Evolutionary conservation across 2,797 vertebrate species (phyloP).

Genomic region (Mus minutoides): DNA sequence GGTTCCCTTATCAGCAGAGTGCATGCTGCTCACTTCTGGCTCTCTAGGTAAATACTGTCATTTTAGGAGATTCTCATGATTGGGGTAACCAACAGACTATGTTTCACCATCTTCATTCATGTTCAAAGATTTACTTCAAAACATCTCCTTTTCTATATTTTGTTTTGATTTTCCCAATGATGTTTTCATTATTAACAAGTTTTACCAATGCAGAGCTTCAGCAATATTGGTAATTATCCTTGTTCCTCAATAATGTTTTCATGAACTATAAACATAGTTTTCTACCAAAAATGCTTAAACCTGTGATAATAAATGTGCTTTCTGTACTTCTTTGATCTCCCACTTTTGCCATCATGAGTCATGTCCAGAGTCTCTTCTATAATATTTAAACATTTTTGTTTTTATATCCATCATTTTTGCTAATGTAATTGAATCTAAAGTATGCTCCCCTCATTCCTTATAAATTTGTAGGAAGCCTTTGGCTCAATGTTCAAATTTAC

Average conservation of each 20-base stretch:
- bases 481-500: conserved; percentile 11
- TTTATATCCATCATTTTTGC: not conserved
- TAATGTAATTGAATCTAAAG: conserved; percentile 14
- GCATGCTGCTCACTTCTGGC: not conserved
- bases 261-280: conserved; percentile 53
- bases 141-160: conserved; percentile 21
- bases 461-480: not conserved
- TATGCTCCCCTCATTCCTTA: not conserved
- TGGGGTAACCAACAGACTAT: not conserved
- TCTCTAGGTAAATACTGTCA: not conserved
- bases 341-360: conserved; percentile 1
- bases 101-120: conserved; percentile 16
- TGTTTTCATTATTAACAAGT: conserved; percentile 60
- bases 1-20: not conserved
- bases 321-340: conserved; percentile 37
- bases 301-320: conserved; percentile 57
- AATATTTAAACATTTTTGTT: conserved; percentile 43
- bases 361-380: conserved; percentile 59
- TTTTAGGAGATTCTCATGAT: not conserved
- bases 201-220: not conserved
- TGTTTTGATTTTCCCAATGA: conserved; percentile 59
- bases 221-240: conserved; percentile 5
- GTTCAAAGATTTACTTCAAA: not conserved
- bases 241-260: not conserved
- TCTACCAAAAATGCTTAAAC: not conserved